Base-by-base conservation (phyloP, 2,888 invertebrate species). In the Luperina nickerlii region DNA sequence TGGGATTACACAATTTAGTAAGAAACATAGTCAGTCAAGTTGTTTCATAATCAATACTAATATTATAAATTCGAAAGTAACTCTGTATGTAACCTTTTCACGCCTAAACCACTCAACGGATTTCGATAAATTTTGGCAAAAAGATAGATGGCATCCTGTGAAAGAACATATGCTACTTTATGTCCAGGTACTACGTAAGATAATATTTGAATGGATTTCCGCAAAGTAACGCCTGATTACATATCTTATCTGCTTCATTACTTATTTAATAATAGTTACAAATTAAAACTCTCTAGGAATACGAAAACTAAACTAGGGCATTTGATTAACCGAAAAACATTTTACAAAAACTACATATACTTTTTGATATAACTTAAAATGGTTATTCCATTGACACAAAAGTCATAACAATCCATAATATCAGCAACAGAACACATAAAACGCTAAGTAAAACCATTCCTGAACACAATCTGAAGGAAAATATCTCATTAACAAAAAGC, bases 401-500 rank as follows among this genome's bases (percentile, higher is more conserved):
- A 72, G 32, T 45, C 51, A 60, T 75, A 73, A 87, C 70, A 80
- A 77, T 79, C 66, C n/a, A 54, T 51, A 76, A 54, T 51, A 76
- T 60, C 11, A 63, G 18, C 38, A 66, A 51, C 48, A 72, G 20
- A 82, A 76, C 82, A 72, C 75, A 78, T 65, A 69, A 74, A 78
- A 80, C 70, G 45, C 70, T 65, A 75, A 85, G 85, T 79, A 82
- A 77, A 79, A 51, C 81, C 84, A 86, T 88, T 88, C 75, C 67
- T 75, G 42, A 79, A 42, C 63, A 85, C 83, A 87, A 86, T 87
- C 86, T 78, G 63, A 77, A 86, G 67, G 83, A 86, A 90, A 87
- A 89, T 87, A 89, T 86, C 89, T 91, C 90, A 91, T 91, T 91
- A 92, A 91, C 90, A 90, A 88, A 88, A 85, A 87, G 78, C 86